phyloP scores from a whole-genome alignment of 2,113 vertebrate genomes.

The Rynchops niger region DNA sequence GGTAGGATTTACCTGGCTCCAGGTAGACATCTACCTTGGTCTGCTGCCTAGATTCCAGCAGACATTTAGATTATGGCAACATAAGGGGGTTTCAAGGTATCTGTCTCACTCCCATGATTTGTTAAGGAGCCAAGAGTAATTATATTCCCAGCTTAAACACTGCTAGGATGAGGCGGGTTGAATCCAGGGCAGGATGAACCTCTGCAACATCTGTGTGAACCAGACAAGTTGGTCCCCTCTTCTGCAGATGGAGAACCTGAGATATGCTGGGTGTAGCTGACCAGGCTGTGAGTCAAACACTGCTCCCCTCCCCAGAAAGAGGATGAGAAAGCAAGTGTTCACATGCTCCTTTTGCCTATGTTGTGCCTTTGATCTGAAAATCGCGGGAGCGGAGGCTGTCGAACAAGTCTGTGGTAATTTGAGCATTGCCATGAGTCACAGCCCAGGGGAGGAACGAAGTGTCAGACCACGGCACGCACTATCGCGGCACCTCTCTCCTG shows the following conservation, averaged over 20 bases:
- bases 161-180: background rate
- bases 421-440: background rate
- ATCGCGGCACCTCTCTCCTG: accelerated
- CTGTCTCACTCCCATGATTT: background rate
- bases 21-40: background rate
- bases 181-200: background rate
- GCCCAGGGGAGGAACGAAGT: background rate
- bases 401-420: background rate
- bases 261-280: background rate
- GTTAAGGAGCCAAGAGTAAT: background rate
- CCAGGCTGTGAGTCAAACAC: slow-evolving; percentile 13
- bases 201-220: background rate
- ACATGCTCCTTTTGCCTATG: slow-evolving; percentile 19
- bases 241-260: background rate
- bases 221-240: background rate
- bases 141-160: background rate
- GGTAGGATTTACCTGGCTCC: background rate
- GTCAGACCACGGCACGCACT: background rate
- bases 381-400: background rate
- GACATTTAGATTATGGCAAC: background rate
- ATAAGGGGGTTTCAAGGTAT: background rate
- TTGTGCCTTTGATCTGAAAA: slow-evolving; percentile 38
- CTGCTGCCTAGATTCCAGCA: background rate
- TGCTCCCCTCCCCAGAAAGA: background rate
- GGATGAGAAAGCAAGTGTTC: slow-evolving; percentile 10